Conservation (phyloP, 2,113 vertebrate genomes). For the Ancistrus triradiatus region DNA sequence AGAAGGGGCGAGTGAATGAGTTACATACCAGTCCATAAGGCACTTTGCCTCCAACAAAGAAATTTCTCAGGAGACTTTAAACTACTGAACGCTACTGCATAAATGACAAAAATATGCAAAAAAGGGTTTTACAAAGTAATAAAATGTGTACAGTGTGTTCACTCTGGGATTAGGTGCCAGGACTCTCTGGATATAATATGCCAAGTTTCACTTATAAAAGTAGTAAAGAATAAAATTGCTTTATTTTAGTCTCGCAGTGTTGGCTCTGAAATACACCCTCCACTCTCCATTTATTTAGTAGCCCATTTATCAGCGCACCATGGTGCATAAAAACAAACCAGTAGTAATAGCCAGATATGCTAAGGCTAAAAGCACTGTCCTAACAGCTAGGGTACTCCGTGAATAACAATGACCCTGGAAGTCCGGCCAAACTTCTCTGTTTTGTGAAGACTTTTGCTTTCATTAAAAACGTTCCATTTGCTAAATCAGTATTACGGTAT, state of each 20-base stretch:
- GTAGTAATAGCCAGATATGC: neutral
- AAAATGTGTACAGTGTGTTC: no score
- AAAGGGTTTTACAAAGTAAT: no score
- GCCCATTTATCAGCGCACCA: slow-evolving; percentile 16
- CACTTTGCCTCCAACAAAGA: no score
- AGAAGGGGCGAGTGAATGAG: no score
- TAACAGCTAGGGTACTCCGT: neutral
- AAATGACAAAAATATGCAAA: no score
- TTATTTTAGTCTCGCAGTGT: slow-evolving; percentile 6
- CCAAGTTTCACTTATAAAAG: no score
- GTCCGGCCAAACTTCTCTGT: neutral
- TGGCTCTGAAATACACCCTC: slow-evolving; percentile 25
- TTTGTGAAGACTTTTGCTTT: neutral
- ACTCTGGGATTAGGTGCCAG: no score
- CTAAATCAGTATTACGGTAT: neutral
- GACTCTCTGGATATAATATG: no score
- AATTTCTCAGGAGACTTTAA: no score
- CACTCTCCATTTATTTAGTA: slow-evolving; percentile 24
- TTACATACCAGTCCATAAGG: no score
- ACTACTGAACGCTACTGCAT: no score
- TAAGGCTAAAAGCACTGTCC: slow-evolving; percentile 2
- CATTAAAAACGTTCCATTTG: neutral
- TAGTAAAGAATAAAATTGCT: no score
- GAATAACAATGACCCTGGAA: slow-evolving; percentile 11
- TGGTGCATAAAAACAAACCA: slow-evolving; percentile 10